These are phyloP conservation scores for Cosmia pyralina DNA, from an alignment of 2,888 invertebrate genomes.

Conservation along the genomic window DNA sequence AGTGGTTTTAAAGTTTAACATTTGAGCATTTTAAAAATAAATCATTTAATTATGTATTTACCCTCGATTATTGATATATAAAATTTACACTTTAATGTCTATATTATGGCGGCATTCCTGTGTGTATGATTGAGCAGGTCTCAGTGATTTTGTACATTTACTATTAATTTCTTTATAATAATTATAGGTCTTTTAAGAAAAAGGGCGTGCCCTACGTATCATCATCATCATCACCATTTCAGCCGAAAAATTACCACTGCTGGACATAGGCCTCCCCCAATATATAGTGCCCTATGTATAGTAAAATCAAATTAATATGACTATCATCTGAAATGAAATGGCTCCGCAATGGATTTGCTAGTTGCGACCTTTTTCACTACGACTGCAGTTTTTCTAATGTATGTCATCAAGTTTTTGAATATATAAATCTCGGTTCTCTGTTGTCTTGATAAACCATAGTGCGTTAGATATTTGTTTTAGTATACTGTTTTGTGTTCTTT, in stretches of 20 bases:
- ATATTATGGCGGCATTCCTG: conserved; percentile 70
- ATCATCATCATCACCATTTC: too few species aligned
- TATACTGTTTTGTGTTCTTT: too few species aligned
- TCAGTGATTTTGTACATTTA: conserved; percentile 64
- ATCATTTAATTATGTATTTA: conserved; percentile 63
- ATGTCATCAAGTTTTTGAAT: conserved; percentile 41
- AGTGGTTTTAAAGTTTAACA: conserved; percentile 15
- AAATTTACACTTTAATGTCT: conserved; percentile 43
- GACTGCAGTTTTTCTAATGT: conserved; percentile 43
- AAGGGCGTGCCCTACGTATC: conserved; percentile 25
- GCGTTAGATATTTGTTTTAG: too few species aligned
- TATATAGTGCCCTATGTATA: background rate
- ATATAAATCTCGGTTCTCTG: conserved; percentile 42
- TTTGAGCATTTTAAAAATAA: conserved; percentile 59
- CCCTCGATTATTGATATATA: conserved; percentile 46
- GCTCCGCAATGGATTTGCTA: conserved; percentile 11
- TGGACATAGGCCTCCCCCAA: too few species aligned
- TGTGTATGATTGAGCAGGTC: conserved; percentile 72
- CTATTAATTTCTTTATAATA: conserved; percentile 46
- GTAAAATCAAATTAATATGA: conserved; percentile 11
- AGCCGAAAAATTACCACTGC: too few species aligned
- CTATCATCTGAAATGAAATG: conserved; percentile 24
- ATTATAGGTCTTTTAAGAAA: conserved; percentile 40
- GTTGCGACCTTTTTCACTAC: conserved; percentile 38
- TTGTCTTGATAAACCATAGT: too few species aligned